Evolutionary conservation across 2,797 vertebrate genomes (phyloP), one percentile per base, ranked within the genome.

Genomic region (Eurystomus glaucurus): DNA sequence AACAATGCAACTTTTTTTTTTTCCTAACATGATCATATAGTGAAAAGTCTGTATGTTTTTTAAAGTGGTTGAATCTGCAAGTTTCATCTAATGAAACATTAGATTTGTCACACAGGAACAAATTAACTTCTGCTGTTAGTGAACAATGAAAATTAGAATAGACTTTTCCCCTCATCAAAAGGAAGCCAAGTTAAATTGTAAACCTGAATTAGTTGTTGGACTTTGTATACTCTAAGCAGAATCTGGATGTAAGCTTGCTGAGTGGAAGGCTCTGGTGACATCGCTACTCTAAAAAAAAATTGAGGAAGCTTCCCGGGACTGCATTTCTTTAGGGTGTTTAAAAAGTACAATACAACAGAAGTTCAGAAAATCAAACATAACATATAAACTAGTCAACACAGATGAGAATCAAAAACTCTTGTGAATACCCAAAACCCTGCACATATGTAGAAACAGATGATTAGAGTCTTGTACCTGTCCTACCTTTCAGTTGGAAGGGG

Each of bases 361-460:
- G 70, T 79, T 94, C 39, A 94, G 88, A 72, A 95, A 96, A 90
- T 78, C 72, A 93, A 93, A 91, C 55, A 78, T 3, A 51, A 33
- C 7, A 1, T 86, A 26, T 76, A 84, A 87, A 64, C 18, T 33
- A 95, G 55, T 51, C 37, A 85, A 71, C 33, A 90, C 21, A 65
- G 50, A 75, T 29, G 46, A 94, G 79, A 94, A 75, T 71, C 41
- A 86, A 93, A 96, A 88, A 1, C 87, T 46, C 72, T 50, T 95
- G 91, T 91, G 94, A 94, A 83, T 90, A 91, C 11, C 18, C 64
- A 83, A 92, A 91, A 7, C 91, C 62, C 87, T 88, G 91, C 87
- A 74, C 94, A 96, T 94, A 94, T 95, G 95, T 61, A 81, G 87
- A 95, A 95, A 45, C 94, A 97, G 95, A 94, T 92, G 74, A 97